Base-by-base conservation (phyloP, 2,888 invertebrate species). In the Mythimna albipuncta region DNA sequence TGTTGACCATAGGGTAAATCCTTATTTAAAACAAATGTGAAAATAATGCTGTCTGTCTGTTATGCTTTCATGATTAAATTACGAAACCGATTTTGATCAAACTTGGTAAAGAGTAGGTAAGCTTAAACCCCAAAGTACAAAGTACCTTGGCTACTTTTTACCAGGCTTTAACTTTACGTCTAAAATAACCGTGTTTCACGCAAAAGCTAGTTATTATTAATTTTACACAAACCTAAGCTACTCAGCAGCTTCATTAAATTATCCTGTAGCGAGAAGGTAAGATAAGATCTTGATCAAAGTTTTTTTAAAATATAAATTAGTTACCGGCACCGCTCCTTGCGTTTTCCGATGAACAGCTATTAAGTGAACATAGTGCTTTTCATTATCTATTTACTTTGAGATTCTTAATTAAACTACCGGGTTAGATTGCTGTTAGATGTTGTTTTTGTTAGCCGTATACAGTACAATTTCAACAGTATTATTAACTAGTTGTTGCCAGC, bases 201-300 rank as follows among this genome's bases (percentile, higher is more conserved):
- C 41, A 41, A 41, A 2, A 41, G 41, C 41, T 41, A 47, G 16
- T 47, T 84, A 85, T 85, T 74, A 82, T 81, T 78, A 87, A 86
- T 87, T 87, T 84, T 75, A 81, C 65, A 70, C 57, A 47, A 70
- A 47, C 54, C 65, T 55, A 77, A 84, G 68, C 75, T 78, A 65
- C 83, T 80, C 59, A 57, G 64, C 73, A 71, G 81, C 77, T 86
- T 86, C 83, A 88, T 85, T 82, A 79, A 88, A 87, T 87, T 86
- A 88, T 75, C 69, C 71, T 74, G 69, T 73, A 83, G 75, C 78
- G 74, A 67, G 66, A 79, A 83, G 69, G 65, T 81, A 84, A 85
- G 69, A 66, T 81, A 84, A 85, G 77, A 82, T 82, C 76, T 82
- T 85, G 75, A 79, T 73, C 67, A 83, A 73, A 72, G 4, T 75